A percentile compares a stretch with the other conserved stretches of the same genome.
These are phyloP conservation scores for Ranitomeya imitator DNA, from an alignment of 2,113 vertebrate species.

Conservation along the genomic window DNA sequence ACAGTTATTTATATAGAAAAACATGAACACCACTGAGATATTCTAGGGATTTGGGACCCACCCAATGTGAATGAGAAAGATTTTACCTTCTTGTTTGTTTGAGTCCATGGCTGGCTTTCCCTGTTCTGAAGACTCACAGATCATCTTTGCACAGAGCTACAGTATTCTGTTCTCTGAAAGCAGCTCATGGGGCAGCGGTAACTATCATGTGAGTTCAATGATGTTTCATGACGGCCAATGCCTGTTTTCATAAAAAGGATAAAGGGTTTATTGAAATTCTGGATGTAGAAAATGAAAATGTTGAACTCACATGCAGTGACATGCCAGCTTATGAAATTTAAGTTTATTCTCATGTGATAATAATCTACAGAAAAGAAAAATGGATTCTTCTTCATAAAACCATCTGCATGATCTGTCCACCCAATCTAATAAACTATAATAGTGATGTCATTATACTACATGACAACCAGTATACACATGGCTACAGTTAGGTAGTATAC, in stretches of 20 bases:
- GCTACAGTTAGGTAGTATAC: too few relatives aligned
- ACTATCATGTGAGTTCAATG: constrained; percentile 66
- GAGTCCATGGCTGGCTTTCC: constrained; percentile 68
- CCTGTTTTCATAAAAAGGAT: constrained; percentile 69
- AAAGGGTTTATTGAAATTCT: constrained; percentile 64
- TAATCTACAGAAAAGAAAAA: not conserved
- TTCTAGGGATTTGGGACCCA: not conserved
- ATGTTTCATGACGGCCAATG: constrained; percentile 64
- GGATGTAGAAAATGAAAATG: constrained; percentile 44
- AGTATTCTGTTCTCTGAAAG: constrained; percentile 65
- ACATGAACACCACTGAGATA: not conserved
- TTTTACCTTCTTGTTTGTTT: constrained; percentile 73
- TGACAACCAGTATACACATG: too few relatives aligned
- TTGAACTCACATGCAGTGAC: constrained; percentile 39
- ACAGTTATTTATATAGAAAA: not conserved
- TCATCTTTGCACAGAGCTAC: constrained; percentile 65
- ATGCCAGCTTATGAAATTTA: not conserved
- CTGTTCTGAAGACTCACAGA: constrained; percentile 59
- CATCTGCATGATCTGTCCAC: not conserved
- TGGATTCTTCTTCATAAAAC: not conserved
- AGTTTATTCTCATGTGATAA: not conserved
- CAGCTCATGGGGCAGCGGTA: constrained; percentile 65
- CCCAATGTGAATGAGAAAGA: constrained; percentile 2
- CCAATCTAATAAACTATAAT: too few relatives aligned
- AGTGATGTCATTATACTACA: too few relatives aligned